These are phyloP conservation scores for Rhagonycha lutea DNA, from an alignment of 2,888 invertebrate genomes.

Conservation along the genomic window DNA sequence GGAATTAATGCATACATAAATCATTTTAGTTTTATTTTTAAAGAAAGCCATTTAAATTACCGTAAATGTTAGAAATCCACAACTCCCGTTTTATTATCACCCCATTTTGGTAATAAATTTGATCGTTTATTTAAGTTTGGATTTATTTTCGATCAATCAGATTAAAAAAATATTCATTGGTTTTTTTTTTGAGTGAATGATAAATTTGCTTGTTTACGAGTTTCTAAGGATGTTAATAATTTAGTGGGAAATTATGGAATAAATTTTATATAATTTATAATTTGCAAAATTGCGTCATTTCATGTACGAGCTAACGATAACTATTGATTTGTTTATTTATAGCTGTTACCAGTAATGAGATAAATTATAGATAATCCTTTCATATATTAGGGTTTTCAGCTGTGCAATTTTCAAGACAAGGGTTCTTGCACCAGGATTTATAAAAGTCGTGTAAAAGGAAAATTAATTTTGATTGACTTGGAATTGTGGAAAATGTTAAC, in stretches of 20 bases:
- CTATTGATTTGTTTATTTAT: not conserved
- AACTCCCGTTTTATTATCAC: slow-evolving; percentile 10
- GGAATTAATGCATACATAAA: not conserved
- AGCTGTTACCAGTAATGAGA: not conserved
- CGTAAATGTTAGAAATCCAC: slow-evolving; percentile 5
- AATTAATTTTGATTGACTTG: not conserved
- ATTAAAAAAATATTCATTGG: not conserved
- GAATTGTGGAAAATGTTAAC: not conserved
- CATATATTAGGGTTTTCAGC: not conserved
- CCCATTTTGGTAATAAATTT: slow-evolving; percentile 18
- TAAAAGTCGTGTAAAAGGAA: not conserved
- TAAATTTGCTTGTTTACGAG: not conserved
- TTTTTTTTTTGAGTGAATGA: not conserved
- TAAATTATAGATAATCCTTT: not conserved
- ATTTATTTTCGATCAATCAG: slow-evolving; percentile 20
- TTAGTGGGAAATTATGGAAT: not conserved
- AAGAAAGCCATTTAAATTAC: not conserved
- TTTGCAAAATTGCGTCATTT: not conserved
- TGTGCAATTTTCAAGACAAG: not conserved
- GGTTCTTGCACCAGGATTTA: not conserved
- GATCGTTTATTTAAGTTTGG: slow-evolving; percentile 11
- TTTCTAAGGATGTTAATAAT: not conserved
- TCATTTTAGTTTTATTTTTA: not conserved
- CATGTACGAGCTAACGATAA: not conserved
- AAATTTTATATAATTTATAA: not conserved